Conservation (phyloP, 2,888 invertebrate species). For the Mantis religiosa region DNA sequence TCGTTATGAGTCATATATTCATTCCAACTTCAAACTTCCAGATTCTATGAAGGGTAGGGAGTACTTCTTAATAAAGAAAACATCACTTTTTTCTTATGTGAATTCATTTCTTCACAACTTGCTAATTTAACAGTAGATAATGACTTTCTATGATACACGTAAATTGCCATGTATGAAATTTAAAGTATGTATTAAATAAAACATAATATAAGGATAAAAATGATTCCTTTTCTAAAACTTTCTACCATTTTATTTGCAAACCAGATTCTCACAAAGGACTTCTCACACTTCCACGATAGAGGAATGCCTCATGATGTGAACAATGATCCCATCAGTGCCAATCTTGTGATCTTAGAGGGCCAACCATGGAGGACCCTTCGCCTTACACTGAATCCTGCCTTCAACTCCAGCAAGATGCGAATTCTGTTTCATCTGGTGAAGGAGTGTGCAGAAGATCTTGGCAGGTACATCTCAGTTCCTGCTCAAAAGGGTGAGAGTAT, state of each 20-base stretch:
- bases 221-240: too few relatives aligned
- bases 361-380: slow-evolving; percentile 60
- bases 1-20: too few relatives aligned
- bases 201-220: too few relatives aligned
- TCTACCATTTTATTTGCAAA: neutral
- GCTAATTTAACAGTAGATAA: too few relatives aligned
- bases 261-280: slow-evolving; percentile 53
- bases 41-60: too few relatives aligned
- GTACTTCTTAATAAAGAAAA: too few relatives aligned
- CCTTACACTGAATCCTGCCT: slow-evolving; percentile 61
- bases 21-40: too few relatives aligned
- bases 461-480: slow-evolving; percentile 43
- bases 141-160: too few relatives aligned
- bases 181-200: too few relatives aligned
- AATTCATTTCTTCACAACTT: too few relatives aligned
- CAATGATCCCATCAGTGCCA: slow-evolving; percentile 56
- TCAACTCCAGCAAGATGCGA: slow-evolving; percentile 63
- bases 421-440: slow-evolving; percentile 51
- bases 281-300: slow-evolving; percentile 60
- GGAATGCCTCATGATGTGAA: slow-evolving; percentile 59
- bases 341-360: slow-evolving; percentile 56
- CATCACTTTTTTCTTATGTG: too few relatives aligned
- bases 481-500: slow-evolving; percentile 37
- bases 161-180: too few relatives aligned
- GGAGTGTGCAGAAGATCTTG: slow-evolving; percentile 52